Conservation (phyloP, 2,797 vertebrate species). For the Sebastes oblongus region DNA sequence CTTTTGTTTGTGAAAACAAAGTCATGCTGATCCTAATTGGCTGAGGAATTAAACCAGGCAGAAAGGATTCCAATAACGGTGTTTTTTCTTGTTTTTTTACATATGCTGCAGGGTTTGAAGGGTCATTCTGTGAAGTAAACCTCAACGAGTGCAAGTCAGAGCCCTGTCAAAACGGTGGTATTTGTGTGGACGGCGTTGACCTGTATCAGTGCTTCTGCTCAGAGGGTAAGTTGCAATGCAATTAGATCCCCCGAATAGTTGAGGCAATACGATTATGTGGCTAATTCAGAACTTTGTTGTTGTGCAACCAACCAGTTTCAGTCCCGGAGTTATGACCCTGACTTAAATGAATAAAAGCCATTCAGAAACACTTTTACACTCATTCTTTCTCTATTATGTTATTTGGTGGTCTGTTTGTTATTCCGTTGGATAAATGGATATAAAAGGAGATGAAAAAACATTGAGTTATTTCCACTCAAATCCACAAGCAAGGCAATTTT, state of each 20-base stretch:
- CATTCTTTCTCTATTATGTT: background rate
- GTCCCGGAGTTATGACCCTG: background rate
- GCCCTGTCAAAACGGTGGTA: slow-evolving; percentile 81
- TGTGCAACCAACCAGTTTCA: background rate
- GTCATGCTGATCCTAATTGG: slow-evolving; percentile 81
- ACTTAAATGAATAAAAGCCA: slow-evolving; percentile 20
- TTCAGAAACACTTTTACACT: slow-evolving; percentile 2
- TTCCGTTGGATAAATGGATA: background rate
- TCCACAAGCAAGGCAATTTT: background rate
- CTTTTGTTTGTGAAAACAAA: slow-evolving; percentile 82
- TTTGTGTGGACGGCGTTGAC: slow-evolving; percentile 74
- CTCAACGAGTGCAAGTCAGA: slow-evolving; percentile 80
- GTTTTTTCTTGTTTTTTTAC: background rate
- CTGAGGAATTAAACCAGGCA: slow-evolving; percentile 69
- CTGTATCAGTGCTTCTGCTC: slow-evolving; percentile 81
- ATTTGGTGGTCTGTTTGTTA: background rate
- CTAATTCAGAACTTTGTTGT: slow-evolving; percentile 27
- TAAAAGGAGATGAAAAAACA: background rate
- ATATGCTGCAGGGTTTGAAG: slow-evolving; percentile 77
- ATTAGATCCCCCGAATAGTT: background rate
- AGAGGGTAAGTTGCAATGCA: slow-evolving; percentile 71
- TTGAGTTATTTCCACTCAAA: background rate
- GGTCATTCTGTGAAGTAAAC: slow-evolving; percentile 82
- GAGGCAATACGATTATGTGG: slow-evolving; percentile 15
- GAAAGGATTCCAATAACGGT: slow-evolving; percentile 64